These are phyloP conservation scores for Aphelinus atriplicis DNA, from an alignment of 1,140 invertebrate species.

Conservation along the genomic window DNA sequence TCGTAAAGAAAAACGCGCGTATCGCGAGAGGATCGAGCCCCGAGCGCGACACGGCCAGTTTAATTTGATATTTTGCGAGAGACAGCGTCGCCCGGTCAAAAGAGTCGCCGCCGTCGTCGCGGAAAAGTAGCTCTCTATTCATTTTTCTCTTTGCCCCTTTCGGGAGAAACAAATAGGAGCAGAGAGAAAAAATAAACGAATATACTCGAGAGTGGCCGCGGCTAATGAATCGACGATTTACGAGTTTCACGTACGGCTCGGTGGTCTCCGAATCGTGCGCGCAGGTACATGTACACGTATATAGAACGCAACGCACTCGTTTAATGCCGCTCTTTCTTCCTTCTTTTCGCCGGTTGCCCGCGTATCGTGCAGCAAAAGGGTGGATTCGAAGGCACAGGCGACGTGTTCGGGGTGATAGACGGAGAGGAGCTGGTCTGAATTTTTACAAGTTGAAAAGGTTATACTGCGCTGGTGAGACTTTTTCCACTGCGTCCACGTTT, in stretches of 20 bases:
- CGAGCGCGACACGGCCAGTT: constrained; percentile 47
- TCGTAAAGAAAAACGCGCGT: constrained; percentile 20
- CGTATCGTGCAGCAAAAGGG: constrained; percentile 5
- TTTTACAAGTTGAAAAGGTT: too few relatives aligned
- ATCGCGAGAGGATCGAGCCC: background rate
- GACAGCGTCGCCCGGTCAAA: background rate
- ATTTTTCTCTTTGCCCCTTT: constrained; percentile 2
- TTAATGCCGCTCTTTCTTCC: background rate
- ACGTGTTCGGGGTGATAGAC: too few relatives aligned
- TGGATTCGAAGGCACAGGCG: background rate
- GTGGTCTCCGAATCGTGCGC: constrained; percentile 23
- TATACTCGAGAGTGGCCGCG: background rate
- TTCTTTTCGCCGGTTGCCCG: constrained; percentile 1
- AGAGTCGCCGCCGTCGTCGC: background rate
- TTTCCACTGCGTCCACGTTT: too few relatives aligned
- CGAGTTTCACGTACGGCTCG: constrained; percentile 52
- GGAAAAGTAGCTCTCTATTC: constrained; percentile 4
- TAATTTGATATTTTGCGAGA: constrained; percentile 47
- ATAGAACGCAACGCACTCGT: constrained; percentile 1
- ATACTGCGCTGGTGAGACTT: too few relatives aligned
- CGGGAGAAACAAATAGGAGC: background rate
- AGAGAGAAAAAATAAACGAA: background rate
- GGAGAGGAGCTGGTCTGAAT: too few relatives aligned
- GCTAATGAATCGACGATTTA: constrained; percentile 58
- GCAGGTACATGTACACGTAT: background rate